Evolutionary conservation across 1,140 invertebrate species (phyloP).

Genomic region (Drosophila ananassae): DNA sequence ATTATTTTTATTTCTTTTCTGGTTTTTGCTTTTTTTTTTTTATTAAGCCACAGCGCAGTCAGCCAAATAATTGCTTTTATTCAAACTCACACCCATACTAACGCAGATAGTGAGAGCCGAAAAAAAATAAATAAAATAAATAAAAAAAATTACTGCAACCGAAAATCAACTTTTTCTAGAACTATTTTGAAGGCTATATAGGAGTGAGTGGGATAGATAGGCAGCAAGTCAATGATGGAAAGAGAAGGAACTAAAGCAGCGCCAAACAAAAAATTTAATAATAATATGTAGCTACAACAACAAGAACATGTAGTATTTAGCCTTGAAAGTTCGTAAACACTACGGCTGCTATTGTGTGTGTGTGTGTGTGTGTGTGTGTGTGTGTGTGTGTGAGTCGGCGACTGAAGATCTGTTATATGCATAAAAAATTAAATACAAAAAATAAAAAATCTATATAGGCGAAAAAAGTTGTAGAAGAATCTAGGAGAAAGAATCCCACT

Average conservation of each 20-base stretch:
- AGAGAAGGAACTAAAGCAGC: slow-evolving; percentile 51
- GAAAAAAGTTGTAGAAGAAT: not conserved
- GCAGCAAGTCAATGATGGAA: not conserved
- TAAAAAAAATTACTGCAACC: slow-evolving; percentile 43
- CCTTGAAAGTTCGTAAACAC: slow-evolving; percentile 80
- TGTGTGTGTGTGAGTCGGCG: slow-evolving; percentile 23
- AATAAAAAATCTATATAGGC: slow-evolving; percentile 19
- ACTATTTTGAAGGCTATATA: slow-evolving; percentile 66
- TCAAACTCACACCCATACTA: slow-evolving; percentile 29
- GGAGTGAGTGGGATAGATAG: slow-evolving; percentile 2
- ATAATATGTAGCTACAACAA: slow-evolving; percentile 57
- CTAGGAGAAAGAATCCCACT: not conserved
- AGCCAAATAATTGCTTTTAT: slow-evolving; percentile 76
- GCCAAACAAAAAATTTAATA: slow-evolving; percentile 79
- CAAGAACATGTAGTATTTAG: slow-evolving; percentile 75
- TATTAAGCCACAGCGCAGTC: slow-evolving; percentile 60
- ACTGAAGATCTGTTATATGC: slow-evolving; percentile 61
- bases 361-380: not conserved
- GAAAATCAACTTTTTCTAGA: slow-evolving; percentile 62
- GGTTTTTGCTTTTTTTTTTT: slow-evolving; percentile 28
- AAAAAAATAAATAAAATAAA: not conserved
- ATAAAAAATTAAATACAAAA: slow-evolving; percentile 24
- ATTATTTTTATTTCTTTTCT: slow-evolving; percentile 19
- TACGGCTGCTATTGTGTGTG: slow-evolving; percentile 42
- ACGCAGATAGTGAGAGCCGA: slow-evolving; percentile 7